Percentiles rank a stretch among this genome's conserved stretches.
These are phyloP conservation scores for Alexandromys fortis DNA, from an alignment of 2,113 vertebrate species.

Conservation along the genomic window DNA sequence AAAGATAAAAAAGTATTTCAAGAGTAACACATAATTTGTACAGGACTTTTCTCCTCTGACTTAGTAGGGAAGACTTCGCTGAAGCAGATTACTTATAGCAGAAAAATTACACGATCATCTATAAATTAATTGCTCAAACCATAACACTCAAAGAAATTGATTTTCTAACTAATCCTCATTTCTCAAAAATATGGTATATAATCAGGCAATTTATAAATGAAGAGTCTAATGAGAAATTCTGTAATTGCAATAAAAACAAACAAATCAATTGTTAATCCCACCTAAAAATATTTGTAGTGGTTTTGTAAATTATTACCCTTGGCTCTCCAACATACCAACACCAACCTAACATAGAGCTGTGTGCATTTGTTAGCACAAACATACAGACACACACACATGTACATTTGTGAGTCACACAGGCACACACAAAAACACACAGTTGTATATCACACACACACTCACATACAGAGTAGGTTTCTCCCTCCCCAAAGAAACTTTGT, in stretches of 20 bases:
- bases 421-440: background rate
- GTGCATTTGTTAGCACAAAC: background rate
- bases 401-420: background rate
- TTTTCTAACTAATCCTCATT: conserved; percentile 5
- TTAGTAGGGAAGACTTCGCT: background rate
- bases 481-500: background rate
- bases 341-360: background rate
- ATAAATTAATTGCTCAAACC: conserved; percentile 36
- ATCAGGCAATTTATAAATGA: conserved; percentile 52
- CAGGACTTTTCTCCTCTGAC: conserved; percentile 18
- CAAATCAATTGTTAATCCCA: conserved; percentile 34
- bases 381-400: background rate
- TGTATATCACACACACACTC: background rate
- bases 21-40: conserved; percentile 33
- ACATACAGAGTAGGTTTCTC: background rate
- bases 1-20: background rate
- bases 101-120: background rate
- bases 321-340: background rate
- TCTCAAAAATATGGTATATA: background rate
- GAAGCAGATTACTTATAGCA: background rate
- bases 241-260: conserved; percentile 53
- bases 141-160: background rate
- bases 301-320: conserved; percentile 18
- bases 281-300: conserved; percentile 25
- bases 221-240: conserved; percentile 19